A percentile compares a stretch with the other conserved stretches of the same genome.
Conservation (phyloP, 2,113 vertebrate species). For the Tor tambroides region DNA sequence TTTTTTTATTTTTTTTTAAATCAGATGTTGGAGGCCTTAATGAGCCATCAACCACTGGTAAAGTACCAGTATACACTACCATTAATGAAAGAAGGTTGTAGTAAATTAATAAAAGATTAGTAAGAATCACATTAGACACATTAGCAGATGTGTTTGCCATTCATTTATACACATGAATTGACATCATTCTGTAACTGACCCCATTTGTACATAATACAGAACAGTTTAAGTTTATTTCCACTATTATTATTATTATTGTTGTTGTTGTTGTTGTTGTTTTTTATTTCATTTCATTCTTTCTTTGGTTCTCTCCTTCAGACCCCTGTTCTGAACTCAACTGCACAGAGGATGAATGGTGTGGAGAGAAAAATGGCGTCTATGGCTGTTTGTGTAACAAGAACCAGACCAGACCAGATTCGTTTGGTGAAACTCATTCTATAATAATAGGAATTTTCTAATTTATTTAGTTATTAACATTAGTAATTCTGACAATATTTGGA, state of each 20-base stretch:
- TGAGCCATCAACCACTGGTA: too few relatives aligned
- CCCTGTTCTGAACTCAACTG: conserved; percentile 69
- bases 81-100: too few relatives aligned
- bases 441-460: neutral
- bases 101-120: too few relatives aligned
- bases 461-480: too few relatives aligned
- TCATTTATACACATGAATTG: neutral
- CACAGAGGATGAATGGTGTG: conserved; percentile 72
- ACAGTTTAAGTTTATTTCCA: neutral
- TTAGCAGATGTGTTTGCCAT: neutral
- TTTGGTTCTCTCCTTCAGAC: conserved; percentile 11
- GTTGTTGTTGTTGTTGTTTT: too few relatives aligned
- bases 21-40: too few relatives aligned
- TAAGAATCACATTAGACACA: too few relatives aligned
- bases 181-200: neutral
- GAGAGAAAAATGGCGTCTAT: conserved; percentile 63
- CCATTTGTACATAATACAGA: neutral
- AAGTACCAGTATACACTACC: too few relatives aligned
- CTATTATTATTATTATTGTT: neutral
- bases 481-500: neutral
- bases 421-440: neutral
- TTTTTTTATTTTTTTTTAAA: too few relatives aligned
- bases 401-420: conserved; percentile 55
- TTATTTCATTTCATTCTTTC: neutral
- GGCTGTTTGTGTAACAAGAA: conserved; percentile 74